These are phyloP conservation scores for Enhydra lutris DNA, from an alignment of 2,113 vertebrate genomes.

Conservation along the genomic window DNA sequence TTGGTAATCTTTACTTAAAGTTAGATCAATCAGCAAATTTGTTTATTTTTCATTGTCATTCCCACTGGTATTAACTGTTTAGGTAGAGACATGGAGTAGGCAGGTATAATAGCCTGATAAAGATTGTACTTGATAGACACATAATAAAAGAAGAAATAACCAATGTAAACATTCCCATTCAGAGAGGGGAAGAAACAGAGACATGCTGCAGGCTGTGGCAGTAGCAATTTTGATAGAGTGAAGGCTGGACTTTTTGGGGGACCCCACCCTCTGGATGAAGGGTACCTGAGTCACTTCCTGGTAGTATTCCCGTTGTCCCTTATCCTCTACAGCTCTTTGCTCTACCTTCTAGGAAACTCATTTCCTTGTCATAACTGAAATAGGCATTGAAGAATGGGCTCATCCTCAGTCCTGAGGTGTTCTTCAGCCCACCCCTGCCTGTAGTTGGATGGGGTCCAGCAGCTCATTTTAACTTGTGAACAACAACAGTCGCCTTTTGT, in stretches of 20 bases:
- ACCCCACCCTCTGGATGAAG: accelerated
- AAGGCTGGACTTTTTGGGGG: accelerated
- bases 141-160: neutral
- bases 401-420: neutral
- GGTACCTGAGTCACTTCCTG: neutral
- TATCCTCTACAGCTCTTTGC: neutral
- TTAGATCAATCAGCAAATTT: neutral
- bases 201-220: neutral
- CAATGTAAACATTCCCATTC: neutral
- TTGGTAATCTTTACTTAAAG: neutral
- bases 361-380: neutral
- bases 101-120: neutral
- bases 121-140: neutral
- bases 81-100: neutral
- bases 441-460: neutral
- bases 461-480: neutral
- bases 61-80: neutral
- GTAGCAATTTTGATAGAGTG: neutral
- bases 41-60: neutral
- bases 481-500: neutral
- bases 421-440: neutral
- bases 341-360: neutral
- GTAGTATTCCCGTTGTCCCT: neutral
- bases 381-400: neutral
- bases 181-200: neutral